These are phyloP conservation scores for Eueides isabella DNA, from an alignment of 1,140 invertebrate species.

Conservation along the genomic window DNA sequence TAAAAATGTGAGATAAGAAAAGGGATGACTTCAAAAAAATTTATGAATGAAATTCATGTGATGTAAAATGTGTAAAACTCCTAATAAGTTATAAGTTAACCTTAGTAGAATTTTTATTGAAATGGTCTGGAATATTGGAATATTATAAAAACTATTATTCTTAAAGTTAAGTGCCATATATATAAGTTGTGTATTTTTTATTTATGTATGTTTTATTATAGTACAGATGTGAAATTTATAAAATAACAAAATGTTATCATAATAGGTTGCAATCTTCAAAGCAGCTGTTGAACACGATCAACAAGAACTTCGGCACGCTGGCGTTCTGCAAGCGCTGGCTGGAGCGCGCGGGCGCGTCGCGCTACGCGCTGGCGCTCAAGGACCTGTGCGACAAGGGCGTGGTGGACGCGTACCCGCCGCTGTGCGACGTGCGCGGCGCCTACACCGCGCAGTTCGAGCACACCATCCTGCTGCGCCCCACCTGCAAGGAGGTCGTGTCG, in stretches of 20 bases:
- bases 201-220: no score
- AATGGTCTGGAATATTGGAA: no score
- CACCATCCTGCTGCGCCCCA: constrained; percentile 98
- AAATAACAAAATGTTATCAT: neutral
- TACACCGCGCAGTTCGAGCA: constrained; percentile 99
- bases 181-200: no score
- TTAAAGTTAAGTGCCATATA: no score
- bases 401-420: constrained; percentile 98
- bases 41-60: no score
- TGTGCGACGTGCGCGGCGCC: constrained; percentile 98
- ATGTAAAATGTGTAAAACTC: no score
- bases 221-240: no score
- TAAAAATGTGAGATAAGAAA: no score
- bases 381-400: constrained; percentile 98
- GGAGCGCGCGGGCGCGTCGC: constrained; percentile 97
- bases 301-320: constrained; percentile 98
- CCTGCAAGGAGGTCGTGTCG: constrained; percentile 99
- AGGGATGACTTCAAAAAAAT: no score
- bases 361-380: constrained; percentile 99
- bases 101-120: no score
- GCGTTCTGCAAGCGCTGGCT: constrained; percentile 99
- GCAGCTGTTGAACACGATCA: constrained; percentile 96
- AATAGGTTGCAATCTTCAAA: constrained; percentile 94
- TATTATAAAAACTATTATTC: no score
- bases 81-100: no score